Conservation (phyloP, 2,113 vertebrate species). For the Origma solitaria region DNA sequence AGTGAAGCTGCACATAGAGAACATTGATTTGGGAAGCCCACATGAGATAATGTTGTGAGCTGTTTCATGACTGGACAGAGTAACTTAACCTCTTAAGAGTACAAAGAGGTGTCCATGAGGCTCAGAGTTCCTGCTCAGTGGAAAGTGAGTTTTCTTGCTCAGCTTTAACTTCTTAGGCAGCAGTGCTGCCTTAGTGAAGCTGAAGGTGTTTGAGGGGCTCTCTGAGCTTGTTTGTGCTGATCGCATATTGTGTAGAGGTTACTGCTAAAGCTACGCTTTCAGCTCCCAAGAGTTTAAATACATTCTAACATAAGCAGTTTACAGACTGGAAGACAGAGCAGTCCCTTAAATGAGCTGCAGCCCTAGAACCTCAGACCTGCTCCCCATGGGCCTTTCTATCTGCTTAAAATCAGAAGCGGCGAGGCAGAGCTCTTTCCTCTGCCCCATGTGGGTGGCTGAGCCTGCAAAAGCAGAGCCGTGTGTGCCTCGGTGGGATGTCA, state of each 20-base stretch:
- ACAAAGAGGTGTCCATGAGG: not conserved
- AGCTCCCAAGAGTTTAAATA: not conserved
- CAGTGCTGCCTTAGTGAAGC: not conserved
- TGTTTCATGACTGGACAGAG: not conserved
- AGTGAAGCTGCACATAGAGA: not conserved
- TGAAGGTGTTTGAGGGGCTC: not conserved
- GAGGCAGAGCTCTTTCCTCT: not conserved
- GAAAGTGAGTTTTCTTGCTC: not conserved
- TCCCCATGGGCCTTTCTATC: not conserved
- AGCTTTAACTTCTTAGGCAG: slow-evolving; percentile 13
- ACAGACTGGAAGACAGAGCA: not conserved
- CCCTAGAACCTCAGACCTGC: not conserved
- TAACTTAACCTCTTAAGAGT: slow-evolving; percentile 29
- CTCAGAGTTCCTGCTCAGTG: not conserved
- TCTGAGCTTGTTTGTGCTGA: not conserved
- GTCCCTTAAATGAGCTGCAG: not conserved
- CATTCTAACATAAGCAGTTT: not conserved
- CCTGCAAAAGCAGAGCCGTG: not conserved
- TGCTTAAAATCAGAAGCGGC: not conserved
- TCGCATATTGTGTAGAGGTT: not conserved
- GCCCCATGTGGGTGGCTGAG: not conserved
- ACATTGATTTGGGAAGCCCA: not conserved
- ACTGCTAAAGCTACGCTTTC: not conserved
- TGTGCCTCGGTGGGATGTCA: not conserved
- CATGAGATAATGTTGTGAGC: not conserved